These are phyloP conservation scores for Cactoblastis cactorum DNA, from an alignment of 2,888 invertebrate genomes.

Conservation along the genomic window DNA sequence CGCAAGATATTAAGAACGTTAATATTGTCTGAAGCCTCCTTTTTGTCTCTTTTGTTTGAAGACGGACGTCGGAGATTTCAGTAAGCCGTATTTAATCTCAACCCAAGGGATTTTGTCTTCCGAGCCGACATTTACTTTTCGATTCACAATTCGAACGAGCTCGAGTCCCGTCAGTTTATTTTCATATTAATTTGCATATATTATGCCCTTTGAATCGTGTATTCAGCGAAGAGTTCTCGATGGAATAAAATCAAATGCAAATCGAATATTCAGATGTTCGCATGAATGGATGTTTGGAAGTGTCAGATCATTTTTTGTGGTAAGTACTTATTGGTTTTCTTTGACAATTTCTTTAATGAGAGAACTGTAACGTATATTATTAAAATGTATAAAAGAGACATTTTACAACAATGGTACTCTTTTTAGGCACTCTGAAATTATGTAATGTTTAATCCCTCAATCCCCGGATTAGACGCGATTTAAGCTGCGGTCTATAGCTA, in stretches of 20 bases:
- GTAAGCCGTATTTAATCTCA: slow-evolving; percentile 23
- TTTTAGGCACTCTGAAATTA: too few species aligned
- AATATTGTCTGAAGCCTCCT: slow-evolving; percentile 29
- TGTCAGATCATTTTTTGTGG: not conserved
- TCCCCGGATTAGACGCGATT: too few species aligned
- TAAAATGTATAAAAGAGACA: too few species aligned
- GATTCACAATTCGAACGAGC: not conserved
- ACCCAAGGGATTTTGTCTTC: slow-evolving; percentile 20
- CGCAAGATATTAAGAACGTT: slow-evolving; percentile 34
- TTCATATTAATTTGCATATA: not conserved
- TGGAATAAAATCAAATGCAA: not conserved
- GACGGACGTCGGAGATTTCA: slow-evolving; percentile 24
- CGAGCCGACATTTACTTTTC: not conserved
- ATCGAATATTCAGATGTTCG: not conserved
- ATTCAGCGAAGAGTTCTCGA: not conserved
- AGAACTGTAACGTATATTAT: too few species aligned
- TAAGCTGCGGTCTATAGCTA: too few species aligned
- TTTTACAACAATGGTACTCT: too few species aligned
- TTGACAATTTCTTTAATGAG: too few species aligned
- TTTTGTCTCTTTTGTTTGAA: slow-evolving; percentile 31
- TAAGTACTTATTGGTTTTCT: not conserved
- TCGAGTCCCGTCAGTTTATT: not conserved
- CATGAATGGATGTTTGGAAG: not conserved
- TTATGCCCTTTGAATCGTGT: not conserved
- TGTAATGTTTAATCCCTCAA: too few species aligned